These are phyloP conservation scores for Adelges cooleyi DNA, from an alignment of 1,140 invertebrate species.

Conservation along the genomic window DNA sequence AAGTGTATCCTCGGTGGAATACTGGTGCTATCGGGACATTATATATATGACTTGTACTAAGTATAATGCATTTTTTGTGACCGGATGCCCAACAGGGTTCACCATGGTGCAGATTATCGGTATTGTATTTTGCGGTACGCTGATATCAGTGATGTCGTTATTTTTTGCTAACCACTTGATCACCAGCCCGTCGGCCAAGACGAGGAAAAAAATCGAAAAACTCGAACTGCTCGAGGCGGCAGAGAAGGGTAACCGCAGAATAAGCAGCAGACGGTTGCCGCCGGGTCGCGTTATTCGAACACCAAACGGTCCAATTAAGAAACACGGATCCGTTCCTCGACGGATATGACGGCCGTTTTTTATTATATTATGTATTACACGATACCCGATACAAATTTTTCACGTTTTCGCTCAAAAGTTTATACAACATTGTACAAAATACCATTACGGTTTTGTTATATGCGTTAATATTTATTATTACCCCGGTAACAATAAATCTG, in stretches of 20 bases:
- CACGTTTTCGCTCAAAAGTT: too few species aligned
- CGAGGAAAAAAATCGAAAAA: constrained; percentile 24
- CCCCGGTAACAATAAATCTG: too few species aligned
- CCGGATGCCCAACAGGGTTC: neutral
- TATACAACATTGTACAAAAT: too few species aligned
- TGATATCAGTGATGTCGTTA: constrained; percentile 10
- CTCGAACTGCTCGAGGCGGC: constrained; percentile 11
- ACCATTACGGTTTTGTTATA: too few species aligned
- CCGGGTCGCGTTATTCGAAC: neutral
- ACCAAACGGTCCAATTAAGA: neutral
- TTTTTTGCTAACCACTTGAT: constrained; percentile 19
- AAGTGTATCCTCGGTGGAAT: too few species aligned
- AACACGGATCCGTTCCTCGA: neutral
- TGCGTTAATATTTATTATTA: too few species aligned
- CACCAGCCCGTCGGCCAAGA: constrained; percentile 5
- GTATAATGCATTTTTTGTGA: too few species aligned
- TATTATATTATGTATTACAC: neutral
- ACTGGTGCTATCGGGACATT: too few species aligned
- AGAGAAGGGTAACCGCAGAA: neutral
- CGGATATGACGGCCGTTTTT: neutral
- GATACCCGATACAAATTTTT: too few species aligned
- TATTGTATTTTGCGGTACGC: constrained; percentile 11
- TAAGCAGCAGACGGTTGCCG: neutral
- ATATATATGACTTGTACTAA: too few species aligned
- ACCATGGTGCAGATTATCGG: constrained; percentile 23